phyloP scores from a whole-genome alignment of 2,888 invertebrate genomes.

The Acanthosoma haemorrhoidale region DNA sequence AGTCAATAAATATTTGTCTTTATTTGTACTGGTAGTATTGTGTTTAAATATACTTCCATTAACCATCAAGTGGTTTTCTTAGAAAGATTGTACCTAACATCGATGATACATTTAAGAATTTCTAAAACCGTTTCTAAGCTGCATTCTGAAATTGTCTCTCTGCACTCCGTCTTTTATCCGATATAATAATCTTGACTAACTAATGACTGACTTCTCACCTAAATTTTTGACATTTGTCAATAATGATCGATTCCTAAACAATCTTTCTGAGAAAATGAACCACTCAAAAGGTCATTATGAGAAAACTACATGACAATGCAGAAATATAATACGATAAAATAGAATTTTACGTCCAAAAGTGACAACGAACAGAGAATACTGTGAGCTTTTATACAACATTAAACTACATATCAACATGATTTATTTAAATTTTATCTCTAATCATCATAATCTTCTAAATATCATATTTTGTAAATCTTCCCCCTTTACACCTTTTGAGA shows the following conservation, averaged over 20 bases:
- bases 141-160: neutral
- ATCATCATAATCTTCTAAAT: conserved; percentile 28
- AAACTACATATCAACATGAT: conserved; percentile 33
- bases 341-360: conserved; percentile 38
- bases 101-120: neutral
- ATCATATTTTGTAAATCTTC: conserved; percentile 26
- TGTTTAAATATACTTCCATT: conserved; percentile 31
- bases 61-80: conserved; percentile 31
- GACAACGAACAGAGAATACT: conserved; percentile 37
- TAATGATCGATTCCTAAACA: conserved; percentile 5
- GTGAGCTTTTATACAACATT: conserved; percentile 38
- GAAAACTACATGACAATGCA: conserved; percentile 28
- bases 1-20: conserved; percentile 35
- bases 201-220: conserved; percentile 2
- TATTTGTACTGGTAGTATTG: conserved; percentile 35
- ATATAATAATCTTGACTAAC: conserved; percentile 1
- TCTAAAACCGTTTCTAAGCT: neutral
- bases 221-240: neutral
- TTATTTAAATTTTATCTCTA: conserved; percentile 27
- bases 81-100: conserved; percentile 35
- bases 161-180: too few species aligned
- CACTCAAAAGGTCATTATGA: conserved; percentile 17
- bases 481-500: conserved; percentile 19
- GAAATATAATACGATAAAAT: conserved; percentile 36
- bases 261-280: conserved; percentile 29